phyloP scores from a whole-genome alignment of 2,797 vertebrate species.

The Chloroceryle amazona region DNA sequence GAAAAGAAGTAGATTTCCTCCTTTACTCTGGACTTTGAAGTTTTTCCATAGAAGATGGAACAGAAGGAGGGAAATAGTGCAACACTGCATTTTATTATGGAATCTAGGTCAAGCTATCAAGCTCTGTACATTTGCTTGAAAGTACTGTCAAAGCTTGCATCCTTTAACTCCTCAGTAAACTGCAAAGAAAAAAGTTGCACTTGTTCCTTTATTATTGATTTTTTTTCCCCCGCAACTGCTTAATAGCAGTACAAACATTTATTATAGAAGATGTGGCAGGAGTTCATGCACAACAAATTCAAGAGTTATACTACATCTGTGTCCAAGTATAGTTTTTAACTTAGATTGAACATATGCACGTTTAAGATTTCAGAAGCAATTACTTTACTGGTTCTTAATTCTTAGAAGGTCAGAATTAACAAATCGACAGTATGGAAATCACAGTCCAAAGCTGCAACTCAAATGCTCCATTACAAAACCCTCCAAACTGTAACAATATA shows the following conservation, averaged over 20 bases:
- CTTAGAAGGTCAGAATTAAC: conserved; percentile 17
- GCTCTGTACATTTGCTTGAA: conserved; percentile 1
- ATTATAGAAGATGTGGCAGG: not conserved
- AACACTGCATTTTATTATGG: not conserved
- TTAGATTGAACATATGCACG: not conserved
- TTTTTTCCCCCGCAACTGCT: not conserved
- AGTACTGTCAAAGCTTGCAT: conserved; percentile 7
- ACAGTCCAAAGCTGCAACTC: not conserved
- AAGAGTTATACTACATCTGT: not conserved
- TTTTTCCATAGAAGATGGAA: not conserved
- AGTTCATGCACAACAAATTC: not conserved
- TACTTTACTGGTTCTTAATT: not conserved
- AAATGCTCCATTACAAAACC: not conserved
- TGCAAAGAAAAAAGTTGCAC: not conserved
- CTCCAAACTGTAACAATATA: not conserved
- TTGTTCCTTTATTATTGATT: not conserved
- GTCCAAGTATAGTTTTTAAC: not conserved
- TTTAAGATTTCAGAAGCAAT: not conserved
- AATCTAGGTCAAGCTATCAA: conserved; percentile 50
- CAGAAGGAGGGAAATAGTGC: not conserved
- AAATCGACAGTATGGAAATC: not conserved
- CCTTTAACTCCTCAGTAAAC: conserved; percentile 2
- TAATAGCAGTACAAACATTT: not conserved
- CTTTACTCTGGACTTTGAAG: not conserved
- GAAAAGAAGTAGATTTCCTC: not conserved